Evolutionary conservation across 1,140 invertebrate genomes (phyloP), one percentile per base, ranked within the genome.

Genomic region (Aphelenchoides fujianensis): DNA sequence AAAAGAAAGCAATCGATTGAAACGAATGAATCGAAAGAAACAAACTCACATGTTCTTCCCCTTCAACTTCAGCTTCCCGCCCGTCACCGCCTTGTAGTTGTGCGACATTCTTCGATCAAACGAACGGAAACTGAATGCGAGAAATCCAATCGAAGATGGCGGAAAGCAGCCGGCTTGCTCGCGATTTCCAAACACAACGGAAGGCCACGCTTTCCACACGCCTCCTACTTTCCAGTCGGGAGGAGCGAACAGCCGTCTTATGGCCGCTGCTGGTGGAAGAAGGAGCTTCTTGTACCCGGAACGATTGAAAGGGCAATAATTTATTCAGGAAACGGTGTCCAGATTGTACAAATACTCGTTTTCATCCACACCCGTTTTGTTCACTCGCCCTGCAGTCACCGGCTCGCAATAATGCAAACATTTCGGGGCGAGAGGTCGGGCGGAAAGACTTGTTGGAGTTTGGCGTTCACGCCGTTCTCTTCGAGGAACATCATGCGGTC

Each of bases 31-130:
- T 19, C 12, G n/a, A 32, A n/a, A 55, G 41, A 62, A 69, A 37
- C n/a, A 34, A 41, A 71, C 72, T 72, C 68, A 78, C 76, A 78
- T 55, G n/a, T 76, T 79, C 27, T 79, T 79, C 41, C 63, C 63
- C 53, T 76, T 76, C 31, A 76, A 37, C 52, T 76, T 76, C 16
- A 75, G 28, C 35, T 74, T 73, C 7, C 74, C 74, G 3, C 23
- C 73, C 16, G 31, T 66, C 36, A 66, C 63, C 28, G 5, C 23
- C 55, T 59, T 59, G 55, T 59, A 59, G 7, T 59, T 27, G 55
- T 59, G 5, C 7, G 55, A 59, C 55, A 59, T 59, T 59, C 5
- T n/a, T n/a, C n/a, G n/a, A n/a, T n/a, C n/a, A n/a, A n/a, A n/a
- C n/a, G n/a, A n/a, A n/a, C n/a, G n/a, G n/a, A n/a, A n/a, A n/a